phyloP scores from a whole-genome alignment of 2,888 invertebrate genomes.

The Amblyjoppa proteus region DNA sequence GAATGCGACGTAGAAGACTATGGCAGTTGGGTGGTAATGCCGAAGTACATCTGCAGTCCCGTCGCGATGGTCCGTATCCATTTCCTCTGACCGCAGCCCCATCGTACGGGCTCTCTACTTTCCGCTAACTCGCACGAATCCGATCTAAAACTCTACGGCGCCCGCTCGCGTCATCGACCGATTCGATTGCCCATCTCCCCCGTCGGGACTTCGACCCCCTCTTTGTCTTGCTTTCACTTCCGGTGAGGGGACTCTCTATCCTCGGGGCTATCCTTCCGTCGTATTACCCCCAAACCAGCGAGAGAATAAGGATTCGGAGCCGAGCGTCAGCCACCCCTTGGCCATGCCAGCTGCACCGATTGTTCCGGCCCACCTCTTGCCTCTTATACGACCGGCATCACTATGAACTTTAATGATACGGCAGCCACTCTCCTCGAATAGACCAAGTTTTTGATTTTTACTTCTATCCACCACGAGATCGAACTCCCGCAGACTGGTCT shows the following conservation, averaged over 20 bases:
- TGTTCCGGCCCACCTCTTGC: constrained; percentile 42
- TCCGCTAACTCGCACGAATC: constrained; percentile 61
- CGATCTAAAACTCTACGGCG: constrained; percentile 40
- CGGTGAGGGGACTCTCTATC: constrained; percentile 4
- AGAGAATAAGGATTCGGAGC: constrained; percentile 40
- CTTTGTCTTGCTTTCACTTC: constrained; percentile 22
- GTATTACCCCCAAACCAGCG: constrained; percentile 27
- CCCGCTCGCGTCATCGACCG: constrained; percentile 38
- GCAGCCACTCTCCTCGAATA: constrained; percentile 33
- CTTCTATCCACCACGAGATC: constrained; percentile 42
- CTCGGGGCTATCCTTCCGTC: constrained; percentile 32
- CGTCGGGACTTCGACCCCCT: constrained; percentile 12
- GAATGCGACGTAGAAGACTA: neutral
- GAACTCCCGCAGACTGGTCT: constrained; percentile 27
- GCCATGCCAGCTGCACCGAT: constrained; percentile 40
- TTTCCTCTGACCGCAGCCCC: constrained; percentile 64
- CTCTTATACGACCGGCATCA: constrained; percentile 40
- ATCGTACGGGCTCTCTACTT: constrained; percentile 49
- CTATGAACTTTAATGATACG: constrained; percentile 64
- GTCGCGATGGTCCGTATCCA: constrained; percentile 48
- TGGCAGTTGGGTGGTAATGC: constrained; percentile 7
- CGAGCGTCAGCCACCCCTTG: constrained; percentile 38
- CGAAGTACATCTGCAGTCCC: constrained; percentile 8
- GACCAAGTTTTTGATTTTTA: constrained; percentile 64
- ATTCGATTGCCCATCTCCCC: constrained; percentile 55